Base-by-base conservation (phyloP, 1,140 invertebrate genomes). In the Aphidius ervi region DNA sequence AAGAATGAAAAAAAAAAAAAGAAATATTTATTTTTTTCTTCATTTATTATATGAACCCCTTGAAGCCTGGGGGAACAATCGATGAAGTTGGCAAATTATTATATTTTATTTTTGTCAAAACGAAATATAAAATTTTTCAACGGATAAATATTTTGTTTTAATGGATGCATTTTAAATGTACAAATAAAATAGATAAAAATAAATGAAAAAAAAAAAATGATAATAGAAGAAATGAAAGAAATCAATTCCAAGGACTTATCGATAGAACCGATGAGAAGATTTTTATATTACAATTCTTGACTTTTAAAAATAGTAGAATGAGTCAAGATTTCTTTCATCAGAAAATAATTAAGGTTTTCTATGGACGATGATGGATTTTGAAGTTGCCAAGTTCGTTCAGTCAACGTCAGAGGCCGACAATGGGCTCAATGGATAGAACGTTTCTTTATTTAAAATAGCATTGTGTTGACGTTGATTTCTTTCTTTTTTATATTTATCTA, bases 331-430 rank as follows among this genome's bases (percentile, higher is more conserved):
- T 78, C 76, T 80, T 80, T 79, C 74, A 80, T 76, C 72, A 74
- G 75, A 79, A 79, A 78, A 80, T 80, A 79, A 80, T 80, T 80
- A 80, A 78, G 74, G 72, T 80, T 78, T 79, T 79, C 76, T 78
- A 78, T 78, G 70, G 75, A 78, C 55, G 73, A 80, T 78, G 76
- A 78, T 77, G 75, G 72, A 78, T 79, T 79, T 68, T 71, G 70
- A 68, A 65, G 74, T 61, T 60, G 70, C 70, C 72, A 66, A 65
- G 69, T 72, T 76, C 78, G 74, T 68, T 80, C 78, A 78, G 76
- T 80, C 78, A 80, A 80, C 71, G 78, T 80, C 78, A 78, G 70
- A 77, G 73, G 70, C 76, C 70, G 73, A 80, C 77, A 80, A 79
- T 78, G 65, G 75, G 65, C 75, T 79, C 77, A 77, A 80, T 78